These are phyloP conservation scores for Hofmannophila pseudospretella DNA, from an alignment of 2,888 invertebrate species.

Conservation along the genomic window DNA sequence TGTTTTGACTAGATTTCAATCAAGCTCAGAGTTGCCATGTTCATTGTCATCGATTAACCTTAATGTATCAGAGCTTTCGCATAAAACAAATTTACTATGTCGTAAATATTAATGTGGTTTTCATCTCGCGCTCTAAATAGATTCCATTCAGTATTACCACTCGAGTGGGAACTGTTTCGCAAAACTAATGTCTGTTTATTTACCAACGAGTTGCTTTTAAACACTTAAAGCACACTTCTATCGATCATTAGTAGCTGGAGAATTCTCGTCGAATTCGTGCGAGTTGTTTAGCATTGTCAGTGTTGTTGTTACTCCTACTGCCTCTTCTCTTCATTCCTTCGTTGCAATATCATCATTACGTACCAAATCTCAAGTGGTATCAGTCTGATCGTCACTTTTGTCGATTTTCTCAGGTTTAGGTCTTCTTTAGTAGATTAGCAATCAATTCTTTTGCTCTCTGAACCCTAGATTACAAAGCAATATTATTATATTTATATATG, in stretches of 20 bases:
- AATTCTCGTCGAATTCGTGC: not conserved
- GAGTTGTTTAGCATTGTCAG: not conserved
- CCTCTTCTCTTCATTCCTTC: no score
- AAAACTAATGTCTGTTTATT: conserved; percentile 20
- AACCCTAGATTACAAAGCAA: no score
- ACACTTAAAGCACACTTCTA: not conserved
- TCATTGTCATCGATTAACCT: no score
- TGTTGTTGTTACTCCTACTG: no score
- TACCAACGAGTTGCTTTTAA: conserved; percentile 11
- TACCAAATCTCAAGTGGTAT: no score
- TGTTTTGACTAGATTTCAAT: no score
- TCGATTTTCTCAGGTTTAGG: not conserved
- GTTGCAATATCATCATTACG: no score
- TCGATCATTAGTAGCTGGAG: not conserved
- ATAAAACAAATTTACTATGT: not conserved
- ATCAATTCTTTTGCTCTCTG: no score
- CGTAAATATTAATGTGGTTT: not conserved
- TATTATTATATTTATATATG: no score
- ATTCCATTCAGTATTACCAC: conserved; percentile 30
- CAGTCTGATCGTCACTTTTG: not conserved
- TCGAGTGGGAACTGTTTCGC: conserved; percentile 20
- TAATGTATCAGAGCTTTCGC: no score
- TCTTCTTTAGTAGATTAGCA: not conserved
- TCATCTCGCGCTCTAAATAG: conserved; percentile 23
- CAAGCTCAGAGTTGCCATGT: no score